phyloP scores from a whole-genome alignment of 2,888 invertebrate genomes.

The Ametastegia equiseti region DNA sequence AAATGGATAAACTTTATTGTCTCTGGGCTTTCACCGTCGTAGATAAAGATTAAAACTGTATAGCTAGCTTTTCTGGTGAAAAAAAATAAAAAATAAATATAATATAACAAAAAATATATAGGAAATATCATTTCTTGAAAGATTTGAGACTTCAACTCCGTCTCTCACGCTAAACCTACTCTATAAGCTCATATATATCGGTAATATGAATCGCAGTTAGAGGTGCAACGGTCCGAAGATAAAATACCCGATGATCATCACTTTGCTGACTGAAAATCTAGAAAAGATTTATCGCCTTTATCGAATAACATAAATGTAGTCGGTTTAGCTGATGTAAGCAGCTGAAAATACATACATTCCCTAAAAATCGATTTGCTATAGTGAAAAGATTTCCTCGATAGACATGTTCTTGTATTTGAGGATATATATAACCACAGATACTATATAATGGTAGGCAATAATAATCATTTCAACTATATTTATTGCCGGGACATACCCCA shows the following conservation, averaged over 20 bases:
- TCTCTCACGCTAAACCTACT: neutral
- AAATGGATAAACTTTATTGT: slow-evolving; percentile 57
- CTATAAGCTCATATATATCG: neutral
- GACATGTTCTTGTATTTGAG: slow-evolving; percentile 47
- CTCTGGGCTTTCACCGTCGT: slow-evolving; percentile 34
- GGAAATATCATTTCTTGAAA: neutral
- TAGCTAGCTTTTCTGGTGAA: no score
- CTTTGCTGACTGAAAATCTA: neutral
- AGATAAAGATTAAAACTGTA: slow-evolving; percentile 43
- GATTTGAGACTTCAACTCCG: neutral
- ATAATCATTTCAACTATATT: slow-evolving; percentile 57
- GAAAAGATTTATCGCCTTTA: slow-evolving; percentile 19
- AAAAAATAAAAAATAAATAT: no score
- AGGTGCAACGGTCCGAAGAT: neutral
- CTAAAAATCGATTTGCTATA: slow-evolving; percentile 43
- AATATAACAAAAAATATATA: slow-evolving; percentile 5
- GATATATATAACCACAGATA: slow-evolving; percentile 47
- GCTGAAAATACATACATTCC: slow-evolving; percentile 39
- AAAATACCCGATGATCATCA: neutral
- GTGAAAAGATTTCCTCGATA: slow-evolving; percentile 52
- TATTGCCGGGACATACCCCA: slow-evolving; percentile 50
- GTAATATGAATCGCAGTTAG: neutral
- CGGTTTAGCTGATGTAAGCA: slow-evolving; percentile 25
- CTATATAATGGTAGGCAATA: slow-evolving; percentile 51
- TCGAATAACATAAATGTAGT: slow-evolving; percentile 15